phyloP scores from a whole-genome alignment of 2,113 vertebrate genomes.

The Eleginops maclovinus region DNA sequence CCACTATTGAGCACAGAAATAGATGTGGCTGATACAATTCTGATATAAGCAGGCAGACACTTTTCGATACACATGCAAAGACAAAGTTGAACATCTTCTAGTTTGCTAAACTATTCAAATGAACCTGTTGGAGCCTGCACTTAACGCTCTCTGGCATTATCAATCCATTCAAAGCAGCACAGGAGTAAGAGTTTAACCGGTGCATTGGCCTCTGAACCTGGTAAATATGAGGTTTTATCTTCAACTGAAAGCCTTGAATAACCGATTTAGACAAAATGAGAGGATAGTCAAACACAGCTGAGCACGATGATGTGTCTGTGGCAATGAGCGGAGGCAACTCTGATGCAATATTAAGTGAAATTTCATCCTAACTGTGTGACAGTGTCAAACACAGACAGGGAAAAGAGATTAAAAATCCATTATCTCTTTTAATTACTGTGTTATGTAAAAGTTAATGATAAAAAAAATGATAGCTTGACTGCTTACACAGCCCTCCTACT shows the following conservation, averaged over 20 bases:
- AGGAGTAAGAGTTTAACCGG: background rate
- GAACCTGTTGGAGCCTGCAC: background rate
- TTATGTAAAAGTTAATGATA: conserved; percentile 38
- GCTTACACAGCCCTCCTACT: conserved; percentile 38
- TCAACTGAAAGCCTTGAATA: background rate
- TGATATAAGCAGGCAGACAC: background rate
- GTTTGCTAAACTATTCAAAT: background rate
- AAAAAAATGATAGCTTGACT: conserved; percentile 39
- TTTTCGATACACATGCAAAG: conserved; percentile 2
- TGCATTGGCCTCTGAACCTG: background rate
- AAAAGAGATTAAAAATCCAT: conserved; percentile 58
- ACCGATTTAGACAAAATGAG: background rate
- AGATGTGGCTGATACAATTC: conserved; percentile 18
- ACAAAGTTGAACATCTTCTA: background rate
- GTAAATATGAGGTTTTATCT: background rate
- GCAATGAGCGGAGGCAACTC: background rate
- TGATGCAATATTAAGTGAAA: conserved; percentile 39
- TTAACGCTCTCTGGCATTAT: background rate
- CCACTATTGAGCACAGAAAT: background rate
- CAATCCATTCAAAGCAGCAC: background rate
- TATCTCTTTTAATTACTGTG: conserved; percentile 57
- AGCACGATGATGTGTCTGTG: conserved; percentile 13
- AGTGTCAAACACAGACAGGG: conserved; percentile 32
- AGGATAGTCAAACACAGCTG: background rate
- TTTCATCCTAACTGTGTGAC: conserved; percentile 10